Evolutionary conservation across 2,113 vertebrate species (phyloP).

Genomic region (Neogale vison): DNA sequence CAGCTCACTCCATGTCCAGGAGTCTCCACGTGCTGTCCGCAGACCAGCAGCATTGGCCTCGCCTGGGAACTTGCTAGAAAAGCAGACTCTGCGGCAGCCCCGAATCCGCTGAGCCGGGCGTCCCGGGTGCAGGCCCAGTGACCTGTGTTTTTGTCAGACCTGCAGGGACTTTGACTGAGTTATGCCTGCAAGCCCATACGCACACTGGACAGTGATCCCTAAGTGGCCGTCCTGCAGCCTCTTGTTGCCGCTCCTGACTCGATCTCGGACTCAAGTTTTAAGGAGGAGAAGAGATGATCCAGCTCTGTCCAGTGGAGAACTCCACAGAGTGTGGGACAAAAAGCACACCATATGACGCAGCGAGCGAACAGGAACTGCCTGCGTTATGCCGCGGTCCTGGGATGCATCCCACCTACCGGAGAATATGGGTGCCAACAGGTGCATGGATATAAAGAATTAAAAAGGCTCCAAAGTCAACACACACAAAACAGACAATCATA

Average conservation of each 20-base stretch:
- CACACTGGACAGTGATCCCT: not conserved
- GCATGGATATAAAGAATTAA: not conserved
- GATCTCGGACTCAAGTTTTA: not conserved
- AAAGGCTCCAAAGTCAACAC: no score
- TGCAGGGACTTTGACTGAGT: not conserved
- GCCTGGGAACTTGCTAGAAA: not conserved
- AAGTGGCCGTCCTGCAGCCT: not conserved
- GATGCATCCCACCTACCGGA: not conserved
- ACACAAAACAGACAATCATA: no score
- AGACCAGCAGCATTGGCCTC: accelerated
- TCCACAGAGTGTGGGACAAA: accelerated
- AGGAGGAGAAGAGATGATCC: not conserved
- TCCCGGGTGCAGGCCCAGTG: not conserved
- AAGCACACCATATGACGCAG: accelerated
- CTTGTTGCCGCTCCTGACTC: not conserved
- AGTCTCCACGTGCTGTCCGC: accelerated
- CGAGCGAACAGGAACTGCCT: accelerated
- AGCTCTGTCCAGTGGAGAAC: not conserved
- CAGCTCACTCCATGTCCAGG: accelerated
- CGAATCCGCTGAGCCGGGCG: not conserved
- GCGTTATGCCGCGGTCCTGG: accelerated
- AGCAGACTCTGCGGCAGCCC: not conserved
- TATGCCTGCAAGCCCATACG: not conserved
- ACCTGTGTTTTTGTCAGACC: accelerated
- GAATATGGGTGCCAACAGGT: not conserved